Base-by-base conservation (phyloP, 2,113 vertebrate genomes). In the Pristiophorus japonicus region DNA sequence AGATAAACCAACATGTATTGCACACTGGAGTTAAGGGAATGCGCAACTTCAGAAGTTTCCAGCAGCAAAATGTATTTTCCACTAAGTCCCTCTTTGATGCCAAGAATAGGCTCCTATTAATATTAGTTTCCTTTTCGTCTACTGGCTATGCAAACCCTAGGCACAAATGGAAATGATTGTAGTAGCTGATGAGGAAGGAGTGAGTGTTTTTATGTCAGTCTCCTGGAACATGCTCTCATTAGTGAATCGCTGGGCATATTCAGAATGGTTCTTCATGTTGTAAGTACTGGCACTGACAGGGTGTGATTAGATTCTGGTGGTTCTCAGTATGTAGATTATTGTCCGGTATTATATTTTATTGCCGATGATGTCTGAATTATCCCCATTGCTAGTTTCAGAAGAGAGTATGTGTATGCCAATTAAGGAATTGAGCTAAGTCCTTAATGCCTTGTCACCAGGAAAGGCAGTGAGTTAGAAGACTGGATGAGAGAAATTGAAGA, bases 341-440 rank as follows among this genome's bases (percentile, higher is more conserved):
- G 88, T 92, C 16, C 2, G 59, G 18, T 92, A 62, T 87, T 87
- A 34, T 90, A 90, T 90, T 6, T 38, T 63, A 92, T 63, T 62
- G 65, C 55, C 16, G n/a, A 45, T 92, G n/a, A 92, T 92, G n/a
- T 22, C 34, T 92, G 88, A 63, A 92, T 92, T 63, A 92, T 92
- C 59, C n/a, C 59, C 34, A 65, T 92, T 92, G 88, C n/a, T 65
- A 16, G 34, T 65, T 63, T 63, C 59, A 20, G 88, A 65, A 92
- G 59, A 62, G 6, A 92, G 7, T 92, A 38, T 63, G 34, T 92
- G n/a, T 22, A 38, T 7, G 59, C 16, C 88, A 92, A 65, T 91
- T 63, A 63, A 63, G n/a, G 59, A 91, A 91, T 63, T 38, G 59
- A 91, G 18, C 65, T 62, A 92, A 63, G 8, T 65, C 30, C 59